Base-by-base conservation (phyloP, 2,888 invertebrate species). In the Himalopsyche anomala region DNA sequence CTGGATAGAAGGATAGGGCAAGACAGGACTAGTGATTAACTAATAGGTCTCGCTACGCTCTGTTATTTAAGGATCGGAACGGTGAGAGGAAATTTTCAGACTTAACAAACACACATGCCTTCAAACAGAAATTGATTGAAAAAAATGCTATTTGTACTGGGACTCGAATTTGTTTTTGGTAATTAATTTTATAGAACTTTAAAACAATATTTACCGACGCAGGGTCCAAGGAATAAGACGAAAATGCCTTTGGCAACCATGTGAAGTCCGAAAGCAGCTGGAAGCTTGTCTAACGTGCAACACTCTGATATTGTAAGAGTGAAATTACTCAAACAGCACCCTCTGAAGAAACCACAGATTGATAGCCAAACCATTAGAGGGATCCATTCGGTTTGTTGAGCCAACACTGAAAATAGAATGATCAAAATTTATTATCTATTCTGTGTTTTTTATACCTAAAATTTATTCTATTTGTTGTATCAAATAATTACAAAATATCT, bases 221-320 rank as follows among this genome's bases (percentile, higher is more conserved):
- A 88, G 2, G 96, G 96, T 84, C 96, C 96, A 89, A 96, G 93
- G 15, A 92, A 91, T 15, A 96, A 94, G 4, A 96, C 96, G 89
- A 96, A 94, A 4, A 95, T 91, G 11, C 96, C 96, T 90, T 96
- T 96, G 89, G 95, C 95, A 88, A 96, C 96, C 94, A 96, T 95
- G 89, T 96, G 96, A 90, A 96, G 92, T 19, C 96, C 96, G 90
- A 96, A 96, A 15, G 96, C 96, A 8, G 96, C 96, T 0, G 96
- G 96, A 88, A 96, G 91, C 90, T 96, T 96, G 90, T 96, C 96
- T 89, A 95, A 90, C 0, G 96, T 95, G 89, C 95, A 95, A 89
- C 95, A 95, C 91, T 96, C 96, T 0, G 96, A 96, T 89, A 96
- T 95, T n/a, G 96, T 96, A 9, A 96, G 94, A 54, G 96, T 96